phyloP scores from a whole-genome alignment of 2,888 invertebrate genomes.

The Anthophora plumipes region DNA sequence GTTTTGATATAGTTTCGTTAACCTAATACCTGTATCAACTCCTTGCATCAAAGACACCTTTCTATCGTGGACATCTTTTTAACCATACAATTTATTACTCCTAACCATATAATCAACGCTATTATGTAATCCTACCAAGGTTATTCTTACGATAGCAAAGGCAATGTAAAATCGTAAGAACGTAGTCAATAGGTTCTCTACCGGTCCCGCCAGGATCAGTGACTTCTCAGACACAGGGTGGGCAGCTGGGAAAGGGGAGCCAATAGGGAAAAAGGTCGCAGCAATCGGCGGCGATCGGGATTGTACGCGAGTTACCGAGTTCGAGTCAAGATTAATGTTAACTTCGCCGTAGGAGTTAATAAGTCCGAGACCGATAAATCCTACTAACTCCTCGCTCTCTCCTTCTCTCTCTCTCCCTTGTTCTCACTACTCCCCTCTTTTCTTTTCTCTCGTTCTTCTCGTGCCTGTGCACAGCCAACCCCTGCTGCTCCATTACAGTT shows the following conservation, averaged over 20 bases:
- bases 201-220: slow-evolving; percentile 28
- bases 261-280: slow-evolving; percentile 64
- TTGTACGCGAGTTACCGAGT: slow-evolving; percentile 74
- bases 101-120: background rate
- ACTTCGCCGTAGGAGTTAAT: slow-evolving; percentile 82
- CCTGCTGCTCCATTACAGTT: slow-evolving; percentile 64
- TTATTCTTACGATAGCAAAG: background rate
- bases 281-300: slow-evolving; percentile 72
- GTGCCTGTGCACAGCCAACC: slow-evolving; percentile 26
- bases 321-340: slow-evolving; percentile 81
- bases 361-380: slow-evolving; percentile 82
- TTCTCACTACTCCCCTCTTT: slow-evolving; percentile 45
- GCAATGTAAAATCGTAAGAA: background rate
- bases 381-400: slow-evolving; percentile 72
- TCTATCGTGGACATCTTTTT: too few species aligned
- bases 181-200: slow-evolving; percentile 1
- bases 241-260: slow-evolving; percentile 18
- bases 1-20: too few species aligned
- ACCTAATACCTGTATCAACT: too few species aligned
- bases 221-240: slow-evolving; percentile 34
- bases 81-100: too few species aligned
- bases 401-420: slow-evolving; percentile 32
- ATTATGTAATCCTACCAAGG: background rate
- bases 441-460: slow-evolving; percentile 53
- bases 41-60: too few species aligned